Evolutionary conservation across 1,140 invertebrate genomes (phyloP).

Genomic region (Zeugodacus cucurbitae): DNA sequence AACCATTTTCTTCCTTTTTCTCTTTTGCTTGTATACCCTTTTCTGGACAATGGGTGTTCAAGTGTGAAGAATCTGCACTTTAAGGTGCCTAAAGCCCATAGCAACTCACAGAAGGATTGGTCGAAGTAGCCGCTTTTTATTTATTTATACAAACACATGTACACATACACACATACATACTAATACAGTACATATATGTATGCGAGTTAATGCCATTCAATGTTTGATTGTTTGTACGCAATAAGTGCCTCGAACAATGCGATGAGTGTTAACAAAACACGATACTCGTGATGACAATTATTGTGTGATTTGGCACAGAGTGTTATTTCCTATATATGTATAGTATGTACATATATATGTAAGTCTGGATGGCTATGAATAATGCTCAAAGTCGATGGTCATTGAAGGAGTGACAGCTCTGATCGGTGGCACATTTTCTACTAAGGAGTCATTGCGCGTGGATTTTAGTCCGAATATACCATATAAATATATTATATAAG

Average conservation of each 20-base stretch:
- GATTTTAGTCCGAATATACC: no score
- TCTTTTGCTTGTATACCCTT: not conserved
- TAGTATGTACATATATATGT: not conserved
- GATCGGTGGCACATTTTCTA: no score
- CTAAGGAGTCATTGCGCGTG: no score
- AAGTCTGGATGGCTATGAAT: not conserved
- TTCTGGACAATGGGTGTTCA: not conserved
- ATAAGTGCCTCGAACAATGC: not conserved
- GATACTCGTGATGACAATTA: slow-evolving; percentile 32
- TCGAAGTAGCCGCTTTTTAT: not conserved
- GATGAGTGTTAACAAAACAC: slow-evolving; percentile 27
- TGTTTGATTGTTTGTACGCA: not conserved
- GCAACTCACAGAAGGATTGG: not conserved
- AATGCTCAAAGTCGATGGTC: no score
- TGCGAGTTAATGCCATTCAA: not conserved
- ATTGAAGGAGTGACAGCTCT: no score
- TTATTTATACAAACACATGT: not conserved
- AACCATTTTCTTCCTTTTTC: not conserved
- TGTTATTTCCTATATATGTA: not conserved
- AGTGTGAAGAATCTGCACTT: slow-evolving; percentile 22
- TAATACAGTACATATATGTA: not conserved
- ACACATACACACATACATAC: not conserved
- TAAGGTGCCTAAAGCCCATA: not conserved
- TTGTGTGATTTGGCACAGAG: not conserved
- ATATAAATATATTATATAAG: no score